Base-by-base conservation (phyloP, 2,797 vertebrate genomes). In the Pipistrellus kuhlii region DNA sequence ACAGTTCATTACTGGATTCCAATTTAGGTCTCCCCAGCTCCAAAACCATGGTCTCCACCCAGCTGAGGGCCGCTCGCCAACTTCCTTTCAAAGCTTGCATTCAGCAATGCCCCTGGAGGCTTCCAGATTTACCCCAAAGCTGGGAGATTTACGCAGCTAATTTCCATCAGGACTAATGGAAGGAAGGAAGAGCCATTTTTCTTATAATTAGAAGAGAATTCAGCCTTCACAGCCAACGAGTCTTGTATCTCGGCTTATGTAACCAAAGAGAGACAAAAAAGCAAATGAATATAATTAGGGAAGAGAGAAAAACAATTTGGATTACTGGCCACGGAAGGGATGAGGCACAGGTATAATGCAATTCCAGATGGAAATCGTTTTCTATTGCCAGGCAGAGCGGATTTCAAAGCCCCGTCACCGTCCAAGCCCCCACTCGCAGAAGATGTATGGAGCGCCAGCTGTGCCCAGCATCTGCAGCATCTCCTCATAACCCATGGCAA, bases 191-290 rank as follows among this genome's bases (percentile, higher is more conserved):
- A 75, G 32, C 75, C 48, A 41, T 90, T 93, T 91, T 90, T 94
- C 94, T 95, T 88, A 81, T 91, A 96, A 96, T 96, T 97, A 97
- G 91, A 83, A 94, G 71, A 87, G 82, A 94, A 94, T 76, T 95
- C 90, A 91, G 59, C 76, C 87, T 81, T 96, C 85, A 83, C 85
- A 94, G 78, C 32, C 94, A 92, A 84, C 0, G 13, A 76, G 48
- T 87, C 72, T 91, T 85, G 93, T 91, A 93, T 80, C 92, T 91
- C 93, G 57, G 82, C 80, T 96, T 95, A 85, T 35, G n/a, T 92
- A 96, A 95, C 76, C 83, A 94, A 89, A 72, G 90, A 94, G 66
- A 69, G 81, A 88, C 76, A 44, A 86, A 92, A 44, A 86, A 92
- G 96, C 77, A 89, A 95, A 84, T 80, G 83, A 55, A 51, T 88